Evolutionary conservation across 1,140 invertebrate species (phyloP), one percentile per base, ranked within the genome.

Genomic region (Apis laboriosa): DNA sequence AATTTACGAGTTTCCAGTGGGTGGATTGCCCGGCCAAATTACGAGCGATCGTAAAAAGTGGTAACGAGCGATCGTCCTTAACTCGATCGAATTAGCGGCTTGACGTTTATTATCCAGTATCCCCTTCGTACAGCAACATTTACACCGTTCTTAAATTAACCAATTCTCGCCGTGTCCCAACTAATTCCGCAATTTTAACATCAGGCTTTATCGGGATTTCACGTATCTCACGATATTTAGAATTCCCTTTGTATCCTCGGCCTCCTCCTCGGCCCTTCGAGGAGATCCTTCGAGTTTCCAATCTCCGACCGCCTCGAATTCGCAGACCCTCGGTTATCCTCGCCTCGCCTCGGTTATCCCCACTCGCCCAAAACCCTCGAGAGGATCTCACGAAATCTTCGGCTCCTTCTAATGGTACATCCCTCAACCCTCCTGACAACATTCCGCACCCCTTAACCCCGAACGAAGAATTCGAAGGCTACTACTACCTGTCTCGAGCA

Each of bases 81-180:
- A 77, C 43, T 79, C 63, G 21, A 56, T 43, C 51, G 67, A 88
- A 87, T 88, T 88, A 88, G 63, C 86, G 43, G 60, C 15, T 21
- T 19, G 86, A 88, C 86, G 58, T 88, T 87, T 88, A 88, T 87
- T 87, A 76, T 72, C 83, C 72, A 4, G 80, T 77, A 43, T 61
- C 61, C 77, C 58, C n/a, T n/a, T 4, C 34, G 34, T 24, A 24
- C 24, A 43, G 21, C 8, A 64, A 28, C 72, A 17, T 64, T 75
- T 63, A 17, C 24, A 56, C 7, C 17, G 55, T 51, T 80, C 58
- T 67, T 67, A 67, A 77, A 67, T 56, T 51, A 67, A 77, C 17
- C 53, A n/a, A 68, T 68, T 68, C 19, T 77, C 60, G 24, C 15
- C 43, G 15, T 24, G 21, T 53, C 53, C 68, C 0, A 19, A 2